phyloP scores from a whole-genome alignment of 2,113 vertebrate genomes.

The Malurus alboscapulatus region DNA sequence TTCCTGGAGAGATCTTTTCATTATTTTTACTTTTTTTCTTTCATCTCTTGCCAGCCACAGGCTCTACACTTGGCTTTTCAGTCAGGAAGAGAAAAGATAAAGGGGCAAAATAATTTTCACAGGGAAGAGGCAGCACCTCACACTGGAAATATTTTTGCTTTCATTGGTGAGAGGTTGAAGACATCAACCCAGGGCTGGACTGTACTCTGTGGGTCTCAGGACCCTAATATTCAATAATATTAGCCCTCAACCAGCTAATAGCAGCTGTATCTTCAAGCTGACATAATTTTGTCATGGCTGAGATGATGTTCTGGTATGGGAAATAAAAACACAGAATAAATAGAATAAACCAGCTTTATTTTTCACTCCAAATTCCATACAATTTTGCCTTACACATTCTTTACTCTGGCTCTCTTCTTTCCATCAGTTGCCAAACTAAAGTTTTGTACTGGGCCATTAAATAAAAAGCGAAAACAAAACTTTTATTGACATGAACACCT shows the following conservation, averaged over 20 bases:
- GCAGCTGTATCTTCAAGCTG: background rate
- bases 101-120: background rate
- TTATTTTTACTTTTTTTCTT: slow-evolving; percentile 20
- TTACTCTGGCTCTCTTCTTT: background rate
- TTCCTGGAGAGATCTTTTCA: slow-evolving; percentile 43
- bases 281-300: background rate
- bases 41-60: slow-evolving; percentile 52
- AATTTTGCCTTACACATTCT: background rate
- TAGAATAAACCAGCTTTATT: background rate
- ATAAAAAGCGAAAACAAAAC: slow-evolving; percentile 44
- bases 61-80: slow-evolving; percentile 18
- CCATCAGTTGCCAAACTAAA: background rate
- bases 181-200: background rate
- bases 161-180: background rate
- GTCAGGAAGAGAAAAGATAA: slow-evolving; percentile 46
- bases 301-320: background rate
- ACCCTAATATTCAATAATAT: background rate
- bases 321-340: background rate
- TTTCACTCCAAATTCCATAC: background rate
- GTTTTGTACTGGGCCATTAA: slow-evolving; percentile 6
- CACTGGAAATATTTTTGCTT: slow-evolving; percentile 25
- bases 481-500: slow-evolving; percentile 43
- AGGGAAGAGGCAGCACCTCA: background rate
- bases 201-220: background rate
- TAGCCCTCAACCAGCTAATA: background rate